These are phyloP conservation scores for Gonatopus flavifemur DNA, from an alignment of 1,140 invertebrate species.

Conservation along the genomic window DNA sequence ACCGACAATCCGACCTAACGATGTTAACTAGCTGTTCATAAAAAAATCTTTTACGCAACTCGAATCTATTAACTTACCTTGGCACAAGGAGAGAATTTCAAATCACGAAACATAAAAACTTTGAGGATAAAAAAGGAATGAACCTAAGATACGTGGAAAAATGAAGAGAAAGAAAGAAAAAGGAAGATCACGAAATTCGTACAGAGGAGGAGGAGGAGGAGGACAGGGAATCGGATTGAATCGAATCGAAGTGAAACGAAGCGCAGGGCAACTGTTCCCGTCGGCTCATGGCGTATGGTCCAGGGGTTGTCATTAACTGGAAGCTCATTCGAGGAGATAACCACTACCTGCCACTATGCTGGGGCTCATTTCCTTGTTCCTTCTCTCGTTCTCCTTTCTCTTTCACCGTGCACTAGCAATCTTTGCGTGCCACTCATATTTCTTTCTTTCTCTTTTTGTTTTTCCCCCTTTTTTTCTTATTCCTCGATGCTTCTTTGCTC, in stretches of 20 bases:
- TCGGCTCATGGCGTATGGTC: conserved; percentile 31
- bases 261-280: too few relatives aligned
- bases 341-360: conserved; percentile 56
- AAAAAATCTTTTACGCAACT: too few relatives aligned
- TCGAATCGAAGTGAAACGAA: too few relatives aligned
- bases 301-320: conserved; percentile 59
- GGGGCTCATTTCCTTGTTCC: conserved; percentile 49
- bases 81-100: too few relatives aligned
- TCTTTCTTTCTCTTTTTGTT: conserved; percentile 8
- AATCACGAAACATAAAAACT: too few relatives aligned
- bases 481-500: conserved; percentile 27
- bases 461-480: neutral
- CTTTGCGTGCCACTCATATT: too few relatives aligned
- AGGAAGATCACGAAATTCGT: conserved; percentile 14
- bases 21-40: too few relatives aligned
- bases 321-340: conserved; percentile 54
- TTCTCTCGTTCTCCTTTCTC: conserved; percentile 9
- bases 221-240: conserved; percentile 23
- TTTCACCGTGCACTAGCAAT: too few relatives aligned
- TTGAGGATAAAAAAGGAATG: too few relatives aligned
- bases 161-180: conserved; percentile 12
- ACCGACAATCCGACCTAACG: too few relatives aligned
- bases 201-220: conserved; percentile 14
- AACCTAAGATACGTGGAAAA: too few relatives aligned
- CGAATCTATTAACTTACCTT: too few relatives aligned